Evolutionary conservation across 2,797 vertebrate species (phyloP).

Genomic region (Tokudaia muenninki): DNA sequence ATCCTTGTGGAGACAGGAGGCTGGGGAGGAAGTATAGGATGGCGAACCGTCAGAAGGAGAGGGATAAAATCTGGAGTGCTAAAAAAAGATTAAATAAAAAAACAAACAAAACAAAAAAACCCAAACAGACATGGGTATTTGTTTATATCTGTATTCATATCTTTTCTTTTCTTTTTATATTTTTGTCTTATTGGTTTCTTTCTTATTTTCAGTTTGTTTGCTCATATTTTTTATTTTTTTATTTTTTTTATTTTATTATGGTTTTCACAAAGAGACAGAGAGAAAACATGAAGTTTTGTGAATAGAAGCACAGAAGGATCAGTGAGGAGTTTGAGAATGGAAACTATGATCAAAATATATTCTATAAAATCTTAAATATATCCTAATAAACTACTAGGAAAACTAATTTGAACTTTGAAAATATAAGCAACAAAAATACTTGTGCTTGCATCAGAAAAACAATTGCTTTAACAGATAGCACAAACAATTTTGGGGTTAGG

Average conservation of each 20-base stretch:
- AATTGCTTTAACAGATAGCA: slow-evolving; percentile 62
- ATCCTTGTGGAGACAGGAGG: no score
- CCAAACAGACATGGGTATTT: not conserved
- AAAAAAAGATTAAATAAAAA: not conserved
- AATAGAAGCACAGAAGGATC: not conserved
- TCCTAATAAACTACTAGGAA: not conserved
- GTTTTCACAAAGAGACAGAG: not conserved
- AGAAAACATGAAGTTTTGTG: not conserved
- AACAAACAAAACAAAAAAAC: not conserved
- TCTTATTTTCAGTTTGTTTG: not conserved
- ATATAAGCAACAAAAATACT: slow-evolving; percentile 30
- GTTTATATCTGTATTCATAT: accelerated
- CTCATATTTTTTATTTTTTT: not conserved
- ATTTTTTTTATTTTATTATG: not conserved
- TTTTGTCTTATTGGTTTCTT: not conserved
- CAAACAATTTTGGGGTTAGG: not conserved
- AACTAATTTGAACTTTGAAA: not conserved
- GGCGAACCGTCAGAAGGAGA: no score
- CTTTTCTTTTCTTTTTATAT: not conserved
- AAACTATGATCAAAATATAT: not conserved
- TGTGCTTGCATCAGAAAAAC: slow-evolving; percentile 38
- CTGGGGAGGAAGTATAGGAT: no score
- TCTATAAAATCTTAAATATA: not conserved
- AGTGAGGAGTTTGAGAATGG: no score
- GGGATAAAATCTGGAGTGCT: no score